A percentile compares a stretch with the other conserved stretches of the same genome.
Conservation (phyloP, 2,113 vertebrate species). For the Chionomys nivalis region DNA sequence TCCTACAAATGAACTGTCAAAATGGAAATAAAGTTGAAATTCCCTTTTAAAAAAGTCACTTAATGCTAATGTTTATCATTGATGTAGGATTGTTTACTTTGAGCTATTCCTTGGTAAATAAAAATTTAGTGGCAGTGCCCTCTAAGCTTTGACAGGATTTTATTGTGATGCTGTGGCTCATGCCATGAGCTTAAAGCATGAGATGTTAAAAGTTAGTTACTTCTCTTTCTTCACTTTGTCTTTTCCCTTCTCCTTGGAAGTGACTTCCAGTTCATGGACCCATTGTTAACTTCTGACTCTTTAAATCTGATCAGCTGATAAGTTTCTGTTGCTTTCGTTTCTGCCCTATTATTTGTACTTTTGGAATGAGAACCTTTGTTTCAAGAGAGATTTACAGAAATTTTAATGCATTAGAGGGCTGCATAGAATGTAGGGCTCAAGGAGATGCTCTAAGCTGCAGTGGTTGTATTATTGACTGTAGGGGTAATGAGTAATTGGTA, state of each 20-base stretch:
- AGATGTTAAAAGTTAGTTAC: background rate
- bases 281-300: background rate
- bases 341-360: slow-evolving; percentile 3
- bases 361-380: slow-evolving; percentile 19
- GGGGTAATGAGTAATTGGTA: background rate
- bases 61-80: background rate
- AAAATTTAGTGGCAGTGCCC: background rate
- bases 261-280: background rate
- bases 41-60: background rate
- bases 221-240: background rate
- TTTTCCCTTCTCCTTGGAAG: background rate
- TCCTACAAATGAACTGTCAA: background rate
- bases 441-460: background rate
- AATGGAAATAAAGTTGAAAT: slow-evolving; percentile 29
- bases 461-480: background rate
- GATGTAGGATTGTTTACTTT: background rate
- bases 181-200: background rate
- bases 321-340: background rate
- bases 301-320: background rate
- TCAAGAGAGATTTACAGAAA: slow-evolving; percentile 28
- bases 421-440: background rate
- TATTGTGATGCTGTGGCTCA: background rate
- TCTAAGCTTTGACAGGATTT: background rate
- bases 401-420: slow-evolving; percentile 11
- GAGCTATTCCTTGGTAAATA: background rate